These are phyloP conservation scores for Melanotaenia parkinsoni DNA, from an alignment of 2,797 vertebrate genomes.

Conservation along the genomic window DNA sequence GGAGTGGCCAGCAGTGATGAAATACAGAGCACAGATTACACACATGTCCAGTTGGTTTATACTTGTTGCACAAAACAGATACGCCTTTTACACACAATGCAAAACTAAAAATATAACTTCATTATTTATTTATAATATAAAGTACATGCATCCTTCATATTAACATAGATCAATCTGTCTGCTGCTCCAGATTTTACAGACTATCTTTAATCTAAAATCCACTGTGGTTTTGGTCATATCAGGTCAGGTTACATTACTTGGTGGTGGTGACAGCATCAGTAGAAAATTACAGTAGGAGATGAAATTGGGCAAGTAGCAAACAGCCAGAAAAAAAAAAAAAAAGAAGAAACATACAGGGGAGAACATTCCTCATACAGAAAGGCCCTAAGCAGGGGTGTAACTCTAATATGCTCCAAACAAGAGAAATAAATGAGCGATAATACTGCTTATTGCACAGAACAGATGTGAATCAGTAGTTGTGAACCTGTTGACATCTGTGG, in stretches of 20 bases:
- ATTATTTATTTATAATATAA: neutral
- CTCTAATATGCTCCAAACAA: neutral
- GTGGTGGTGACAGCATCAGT: neutral
- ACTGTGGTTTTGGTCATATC: neutral
- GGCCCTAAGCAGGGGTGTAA: neutral
- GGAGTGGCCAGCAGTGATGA: neutral
- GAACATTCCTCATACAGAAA: neutral
- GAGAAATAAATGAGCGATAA: neutral
- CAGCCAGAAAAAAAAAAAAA: neutral
- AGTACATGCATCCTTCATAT: neutral
- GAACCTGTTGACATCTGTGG: neutral
- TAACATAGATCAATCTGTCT: neutral
- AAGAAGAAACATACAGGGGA: neutral
- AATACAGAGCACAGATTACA: neutral
- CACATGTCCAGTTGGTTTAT: neutral
- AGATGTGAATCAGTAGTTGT: neutral
- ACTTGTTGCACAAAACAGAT: neutral
- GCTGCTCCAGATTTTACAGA: neutral
- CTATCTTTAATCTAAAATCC: neutral
- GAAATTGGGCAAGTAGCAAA: neutral
- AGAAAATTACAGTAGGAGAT: neutral
- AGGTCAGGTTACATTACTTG: neutral
- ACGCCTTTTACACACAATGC: neutral
- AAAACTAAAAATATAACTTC: neutral
- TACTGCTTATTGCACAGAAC: neutral